Evolutionary conservation across 2,113 vertebrate genomes (phyloP).

Genomic region (Lagopus muta): DNA sequence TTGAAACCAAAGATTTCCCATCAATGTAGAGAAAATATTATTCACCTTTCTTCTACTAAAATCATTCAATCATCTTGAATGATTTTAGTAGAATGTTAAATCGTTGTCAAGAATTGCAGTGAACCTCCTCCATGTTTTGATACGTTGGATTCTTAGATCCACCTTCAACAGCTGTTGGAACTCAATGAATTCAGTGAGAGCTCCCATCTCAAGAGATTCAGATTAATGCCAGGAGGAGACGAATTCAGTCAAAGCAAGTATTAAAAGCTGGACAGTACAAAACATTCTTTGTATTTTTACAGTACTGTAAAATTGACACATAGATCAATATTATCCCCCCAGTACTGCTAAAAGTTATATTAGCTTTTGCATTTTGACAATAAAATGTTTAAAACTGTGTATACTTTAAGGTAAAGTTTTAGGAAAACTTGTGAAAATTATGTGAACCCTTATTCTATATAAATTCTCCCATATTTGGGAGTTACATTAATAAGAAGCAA

Average conservation of each 20-base stretch:
- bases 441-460: not conserved
- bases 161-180: conserved; percentile 33
- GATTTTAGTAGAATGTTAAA: not conserved
- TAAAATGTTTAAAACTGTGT: not conserved
- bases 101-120: not conserved
- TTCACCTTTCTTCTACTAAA: not conserved
- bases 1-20: not conserved
- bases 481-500: not conserved
- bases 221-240: conserved; percentile 53
- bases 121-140: not conserved
- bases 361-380: not conserved
- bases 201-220: conserved; percentile 55
- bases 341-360: not conserved
- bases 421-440: not conserved
- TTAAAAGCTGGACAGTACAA: conserved; percentile 40
- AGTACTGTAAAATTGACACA: not conserved
- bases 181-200: conserved; percentile 8
- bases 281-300: conserved; percentile 30
- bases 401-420: not conserved
- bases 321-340: not conserved
- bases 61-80: not conserved
- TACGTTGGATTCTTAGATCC: conserved; percentile 8
- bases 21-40: not conserved
- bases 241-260: conserved; percentile 41
- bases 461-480: not conserved